Base-by-base conservation (phyloP, 1,140 invertebrate genomes). In the Ceratina australensis region DNA sequence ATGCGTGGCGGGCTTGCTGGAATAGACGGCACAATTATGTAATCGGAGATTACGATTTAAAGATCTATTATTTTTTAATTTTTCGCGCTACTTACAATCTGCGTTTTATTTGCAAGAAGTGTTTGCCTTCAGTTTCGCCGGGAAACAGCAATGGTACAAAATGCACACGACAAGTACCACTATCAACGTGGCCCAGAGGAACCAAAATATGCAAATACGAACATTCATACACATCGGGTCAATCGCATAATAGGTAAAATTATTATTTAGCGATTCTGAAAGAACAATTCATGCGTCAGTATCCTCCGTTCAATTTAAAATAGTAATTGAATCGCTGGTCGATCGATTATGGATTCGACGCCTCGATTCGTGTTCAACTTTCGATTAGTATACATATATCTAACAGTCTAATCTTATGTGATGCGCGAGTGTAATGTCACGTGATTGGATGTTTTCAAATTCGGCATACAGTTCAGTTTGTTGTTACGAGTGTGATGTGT, bases 151-250 rank as follows among this genome's bases (percentile, higher is more conserved):
- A 42, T 87, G 84, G 7, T 75, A 81, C 15, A 87, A 71, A 49
- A 89, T 77, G 28, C 75, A 87, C 49, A 85, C 26, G n/a, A 87
- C 18, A 16, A 89, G 68, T 22, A 86, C 85, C 8, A 82, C 26
- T 54, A 86, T 52, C 15, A 90, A 83, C 13, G 77, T 65, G 1
- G 61, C 49, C 89, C 89, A 90, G 47, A 90, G 86, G n/a, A 72
- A 75, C 89, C 89, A 90, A 72, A 90, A 90, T 52, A 90, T 68
- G 72, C 74, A 84, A 8, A 90, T 52, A 13, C 89, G 86, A 33
- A 87, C 67, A 71, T 86, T 90, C 52, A 89, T 90, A 82, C 87
- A 89, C 0, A 72, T 12, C 1, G 88, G 89, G 61, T 71, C 56
- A 18, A 86, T 84, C 8, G 66, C 67, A 12, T 86, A 81, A 57